Base-by-base conservation (phyloP, 2,797 vertebrate species). In the Lerista edwardsae region DNA sequence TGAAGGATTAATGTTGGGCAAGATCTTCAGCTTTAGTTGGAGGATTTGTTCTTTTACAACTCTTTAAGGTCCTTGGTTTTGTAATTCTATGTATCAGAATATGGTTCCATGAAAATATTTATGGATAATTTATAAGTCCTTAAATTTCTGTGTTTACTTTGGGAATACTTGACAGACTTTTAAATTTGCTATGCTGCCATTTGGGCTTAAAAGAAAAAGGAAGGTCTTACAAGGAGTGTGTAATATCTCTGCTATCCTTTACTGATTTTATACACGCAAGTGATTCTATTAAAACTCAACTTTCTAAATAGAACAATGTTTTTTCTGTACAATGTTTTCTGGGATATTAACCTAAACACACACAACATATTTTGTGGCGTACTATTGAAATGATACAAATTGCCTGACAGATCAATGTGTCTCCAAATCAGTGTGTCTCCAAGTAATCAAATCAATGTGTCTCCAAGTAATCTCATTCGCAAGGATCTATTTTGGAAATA, bases 151-250 rank as follows among this genome's bases (percentile, higher is more conserved):
- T 82, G 69, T 90, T 91, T 90, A 59, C 84, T 0, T 47, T 89
- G 90, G 90, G 85, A 91, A 87, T 85, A 10, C 78, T 79, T 90
- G 85, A 47, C 81, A 83, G 86, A 80, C 80, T 2, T 14, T 75
- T 86, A 80, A 86, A 62, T 84, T 65, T 90, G 87, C 92, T 89
- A 6, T 15, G 84, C 86, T 91, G 88, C 92, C 91, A 89, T 88
- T 86, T 86, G 91, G 85, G 88, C 81, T 86, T 88, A 79, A 81
- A 76, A 86, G 84, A 84, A 86, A 61, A 85, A 79, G 0, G 1
- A 8, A 25, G 23, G 59, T 23, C 89, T 92, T 90, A 47, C 78
- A 39, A 57, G 6, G 64, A 59, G 79, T 51, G 34, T 31, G 29
- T 62, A 34, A 39, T 44, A 83, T 41, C 84, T 80, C 29, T 73